Base-by-base conservation (phyloP, 2,888 invertebrate species). In the Drosophila mimetica region DNA sequence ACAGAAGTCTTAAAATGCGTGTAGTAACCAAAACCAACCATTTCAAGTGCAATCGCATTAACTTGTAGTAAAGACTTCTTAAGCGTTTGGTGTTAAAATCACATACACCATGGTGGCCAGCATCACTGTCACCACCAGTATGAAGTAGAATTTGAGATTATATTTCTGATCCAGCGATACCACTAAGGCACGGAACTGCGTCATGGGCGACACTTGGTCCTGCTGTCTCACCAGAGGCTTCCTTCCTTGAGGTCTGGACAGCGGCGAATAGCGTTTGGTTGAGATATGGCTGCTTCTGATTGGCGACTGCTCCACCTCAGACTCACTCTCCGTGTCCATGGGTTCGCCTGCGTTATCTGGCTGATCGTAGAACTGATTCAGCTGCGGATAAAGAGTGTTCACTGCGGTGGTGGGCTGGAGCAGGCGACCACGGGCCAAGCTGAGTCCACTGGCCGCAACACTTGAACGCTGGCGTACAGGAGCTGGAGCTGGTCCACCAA, bases 161-260 rank as follows among this genome's bases (percentile, higher is more conserved):
- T 90, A 91, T 71, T 89, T 88, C 9, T 77, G 83, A 34, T 91
- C 87, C 65, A 91, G 47, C 1, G 89, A 79, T 11, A 50, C 20
- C 0, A 87, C 9, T 9, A 90, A 74, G 34, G 82, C 74, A 3
- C 51, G 66, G 46, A 91, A 86, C 2, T 90, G 83, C 1, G 79
- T 76, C 51, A 51, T 63, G 0, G 69, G 61, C 3, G 67, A 30
- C 25, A 52, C 64, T 2, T 48, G 28, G 1, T 66, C 34, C 0
- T 36, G 46, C 3, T 39, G 34, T 9, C 52, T 34, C 8, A 18
- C 52, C 9, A 71, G 14, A 0, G 63, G 32, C 9, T 44, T 18
- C 0, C 75, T 72, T 11, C 54, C 66, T 14, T 73, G 18, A 9
- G 86, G 77, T 0, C 76, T 73, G n/a, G 65, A 63, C 22, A 74